Evolutionary conservation across 1,140 invertebrate genomes (phyloP).

Genomic region (Drosophila trapezifrons): DNA sequence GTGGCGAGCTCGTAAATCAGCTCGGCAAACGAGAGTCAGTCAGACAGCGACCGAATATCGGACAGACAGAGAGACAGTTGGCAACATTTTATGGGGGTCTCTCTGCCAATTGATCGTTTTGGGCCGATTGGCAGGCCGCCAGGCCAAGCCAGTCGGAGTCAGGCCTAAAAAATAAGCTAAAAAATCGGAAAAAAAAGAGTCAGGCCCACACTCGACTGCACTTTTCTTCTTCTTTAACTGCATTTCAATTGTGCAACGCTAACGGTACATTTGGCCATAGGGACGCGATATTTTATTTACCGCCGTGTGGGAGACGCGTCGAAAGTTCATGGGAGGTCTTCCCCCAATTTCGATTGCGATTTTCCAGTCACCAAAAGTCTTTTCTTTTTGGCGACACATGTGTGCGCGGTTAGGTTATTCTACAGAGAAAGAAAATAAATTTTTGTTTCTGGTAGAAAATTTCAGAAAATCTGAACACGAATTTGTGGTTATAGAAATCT

Average conservation of each 20-base stretch:
- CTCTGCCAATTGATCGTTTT: constrained; percentile 77
- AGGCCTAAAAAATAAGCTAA: constrained; percentile 12
- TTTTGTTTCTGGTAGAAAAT: not conserved
- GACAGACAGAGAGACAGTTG: constrained; percentile 44
- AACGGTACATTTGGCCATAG: constrained; percentile 66
- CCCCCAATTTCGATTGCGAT: constrained; percentile 21
- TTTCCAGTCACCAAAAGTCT: constrained; percentile 6
- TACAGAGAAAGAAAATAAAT: not conserved
- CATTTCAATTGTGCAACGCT: constrained; percentile 79
- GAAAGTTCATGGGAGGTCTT: constrained; percentile 73
- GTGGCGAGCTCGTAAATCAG: constrained; percentile 83
- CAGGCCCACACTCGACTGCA: constrained; percentile 57
- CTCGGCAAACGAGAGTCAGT: constrained; percentile 72
- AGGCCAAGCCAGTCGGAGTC: constrained; percentile 29
- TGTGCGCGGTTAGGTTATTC: not conserved
- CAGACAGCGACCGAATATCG: constrained; percentile 34
- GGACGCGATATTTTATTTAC: constrained; percentile 37
- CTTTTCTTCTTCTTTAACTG: constrained; percentile 65
- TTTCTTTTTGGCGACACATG: constrained; percentile 24
- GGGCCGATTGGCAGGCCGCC: constrained; percentile 69
- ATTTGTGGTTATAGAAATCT: no score
- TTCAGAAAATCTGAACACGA: not conserved
- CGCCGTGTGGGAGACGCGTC: constrained; percentile 58
- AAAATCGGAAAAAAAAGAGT: constrained; percentile 1
- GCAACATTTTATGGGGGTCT: constrained; percentile 77